Conservation (phyloP, 2,888 invertebrate genomes). For the Tribolium freemani region DNA sequence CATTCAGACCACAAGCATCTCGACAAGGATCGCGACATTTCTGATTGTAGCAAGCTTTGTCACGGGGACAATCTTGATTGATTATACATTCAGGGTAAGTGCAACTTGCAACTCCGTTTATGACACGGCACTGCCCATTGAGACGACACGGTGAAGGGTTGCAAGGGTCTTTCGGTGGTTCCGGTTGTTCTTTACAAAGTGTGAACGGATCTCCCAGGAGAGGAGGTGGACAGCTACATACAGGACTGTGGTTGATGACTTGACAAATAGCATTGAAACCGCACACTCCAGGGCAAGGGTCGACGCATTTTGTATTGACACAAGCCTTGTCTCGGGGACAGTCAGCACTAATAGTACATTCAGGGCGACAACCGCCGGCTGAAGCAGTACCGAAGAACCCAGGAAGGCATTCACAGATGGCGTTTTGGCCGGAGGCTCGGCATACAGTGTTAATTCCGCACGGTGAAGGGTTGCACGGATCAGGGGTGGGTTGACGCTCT, state of each 20-base stretch:
- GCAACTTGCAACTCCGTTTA: slow-evolving; percentile 80
- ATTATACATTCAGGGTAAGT: slow-evolving; percentile 89
- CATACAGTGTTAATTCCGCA: slow-evolving; percentile 87
- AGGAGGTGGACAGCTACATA: slow-evolving; percentile 83
- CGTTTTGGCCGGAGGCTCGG: slow-evolving; percentile 70
- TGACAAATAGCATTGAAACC: slow-evolving; percentile 83
- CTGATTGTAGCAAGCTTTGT: slow-evolving; percentile 84
- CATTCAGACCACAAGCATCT: slow-evolving; percentile 87
- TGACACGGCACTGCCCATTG: slow-evolving; percentile 84
- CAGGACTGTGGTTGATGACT: slow-evolving; percentile 87
- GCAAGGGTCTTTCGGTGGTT: slow-evolving; percentile 78
- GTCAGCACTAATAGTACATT: slow-evolving; percentile 86
- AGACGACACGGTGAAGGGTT: slow-evolving; percentile 86
- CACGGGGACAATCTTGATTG: slow-evolving; percentile 88
- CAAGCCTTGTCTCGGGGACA: slow-evolving; percentile 83
- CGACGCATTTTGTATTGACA: slow-evolving; percentile 82
- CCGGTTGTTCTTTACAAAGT: slow-evolving; percentile 72
- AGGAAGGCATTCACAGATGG: slow-evolving; percentile 82
- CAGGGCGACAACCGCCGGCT: slow-evolving; percentile 82
- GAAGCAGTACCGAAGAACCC: slow-evolving; percentile 82
- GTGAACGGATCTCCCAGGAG: slow-evolving; percentile 87
- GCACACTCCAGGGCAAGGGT: slow-evolving; percentile 86
- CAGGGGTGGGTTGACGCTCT: slow-evolving; percentile 54
- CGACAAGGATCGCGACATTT: slow-evolving; percentile 88
- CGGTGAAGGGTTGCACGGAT: slow-evolving; percentile 74